These are phyloP conservation scores for Tanytarsus gracilentus DNA, from an alignment of 2,888 invertebrate species.

Conservation along the genomic window DNA sequence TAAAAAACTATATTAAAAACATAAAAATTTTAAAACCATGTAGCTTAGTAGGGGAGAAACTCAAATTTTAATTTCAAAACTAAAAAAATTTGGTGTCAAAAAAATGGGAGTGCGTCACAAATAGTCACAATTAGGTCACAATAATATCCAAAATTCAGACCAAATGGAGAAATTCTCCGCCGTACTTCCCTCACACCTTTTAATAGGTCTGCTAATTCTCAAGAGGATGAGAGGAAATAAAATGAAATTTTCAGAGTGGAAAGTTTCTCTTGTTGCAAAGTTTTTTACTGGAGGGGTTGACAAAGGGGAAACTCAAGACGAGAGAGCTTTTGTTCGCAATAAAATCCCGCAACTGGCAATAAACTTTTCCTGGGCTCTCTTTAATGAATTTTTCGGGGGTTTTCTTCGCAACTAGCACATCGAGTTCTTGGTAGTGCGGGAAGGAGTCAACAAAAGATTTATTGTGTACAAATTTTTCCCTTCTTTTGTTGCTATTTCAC, in stretches of 20 bases:
- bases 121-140: no score
- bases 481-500: background rate
- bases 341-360: conserved; percentile 10
- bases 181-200: no score
- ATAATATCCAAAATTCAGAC: no score
- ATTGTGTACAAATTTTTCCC: conserved; percentile 23
- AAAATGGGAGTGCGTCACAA: no score
- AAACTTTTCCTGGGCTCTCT: background rate
- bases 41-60: no score
- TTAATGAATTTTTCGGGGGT: background rate
- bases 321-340: background rate
- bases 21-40: no score
- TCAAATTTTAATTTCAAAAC: no score
- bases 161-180: no score
- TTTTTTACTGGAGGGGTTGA: background rate
- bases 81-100: no score
- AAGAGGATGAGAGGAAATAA: background rate
- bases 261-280: background rate
- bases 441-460: conserved; percentile 23
- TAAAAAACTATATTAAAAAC: no score
- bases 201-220: conserved; percentile 29
- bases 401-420: background rate
- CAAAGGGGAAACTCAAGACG: background rate
- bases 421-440: no score
- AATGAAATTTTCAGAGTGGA: conserved; percentile 19